Base-by-base conservation (phyloP, 2,113 vertebrate genomes). In the Bos taurus region DNA sequence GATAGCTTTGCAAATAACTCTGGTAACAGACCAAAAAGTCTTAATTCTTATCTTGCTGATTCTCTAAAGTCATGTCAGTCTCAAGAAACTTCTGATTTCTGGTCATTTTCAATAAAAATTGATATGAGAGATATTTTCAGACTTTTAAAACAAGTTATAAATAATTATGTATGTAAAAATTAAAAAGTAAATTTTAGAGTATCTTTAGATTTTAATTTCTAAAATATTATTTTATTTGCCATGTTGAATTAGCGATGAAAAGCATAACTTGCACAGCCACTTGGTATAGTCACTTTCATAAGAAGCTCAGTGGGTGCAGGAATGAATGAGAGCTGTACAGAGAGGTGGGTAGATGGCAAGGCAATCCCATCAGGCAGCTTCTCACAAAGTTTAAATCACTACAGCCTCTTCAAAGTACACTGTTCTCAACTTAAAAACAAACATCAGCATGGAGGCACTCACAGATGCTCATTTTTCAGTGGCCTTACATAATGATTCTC, bases 61-160 rank as follows among this genome's bases (percentile, higher is more conserved):
- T 95, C 13, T 96, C 36, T 97, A 54, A 95, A 94, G n/a, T 93
- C 56, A 85, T n/a, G 28, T 82, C 50, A 92, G 36, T 92, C 64
- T 97, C 4, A 95, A 48, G 77, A 90, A 95, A 95, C 5, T 77
- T 33, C 52, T 91, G 78, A 83, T 19, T 77, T 30, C 57, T 91
- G 71, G 71, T 25, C 23, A 46, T 83, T 97, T 96, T 95, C 56
- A 64, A 46, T 93, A 54, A 96, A 96, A 97, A 95, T 0, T 64
- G 43, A 33, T 10, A 74, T 2, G 23, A 85, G 12, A 10, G 26
- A n/a, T 62, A 94, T 57, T 93, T 97, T 90, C 62, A 93, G 26
- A 64, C 21, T 86, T 96, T 92, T 96, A 50, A 95, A 97, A 92
- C 56, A 97, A 95, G 43, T 88, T 88, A 97, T 89, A 95, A 95